Base-by-base conservation (phyloP, 2,888 invertebrate genomes). In the Caenorhabditis sp. region DNA sequence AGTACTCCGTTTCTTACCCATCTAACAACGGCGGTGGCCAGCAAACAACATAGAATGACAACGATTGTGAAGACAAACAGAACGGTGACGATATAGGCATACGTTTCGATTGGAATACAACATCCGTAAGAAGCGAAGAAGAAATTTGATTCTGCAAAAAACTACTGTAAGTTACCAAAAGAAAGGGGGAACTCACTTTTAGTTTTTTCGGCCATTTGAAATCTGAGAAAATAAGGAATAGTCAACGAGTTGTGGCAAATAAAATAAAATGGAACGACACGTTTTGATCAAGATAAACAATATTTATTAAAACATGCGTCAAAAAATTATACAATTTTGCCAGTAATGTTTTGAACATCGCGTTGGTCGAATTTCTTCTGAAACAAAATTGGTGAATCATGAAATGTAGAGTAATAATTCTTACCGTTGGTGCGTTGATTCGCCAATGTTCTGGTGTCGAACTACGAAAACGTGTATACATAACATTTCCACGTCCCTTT, bases 111-210 rank as follows among this genome's bases (percentile, higher is more conserved):
- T 12, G 65, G 67, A 59, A 72, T 59, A 54, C 72, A 72, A 25
- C 72, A 72, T 26, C 72, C 72, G 52, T 68, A 72, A n/a, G 58
- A n/a, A 61, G 68, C 68, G 61, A 72, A 72, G 59, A 72, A 65
- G 68, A 72, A 72, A 43, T 17, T 43, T 43, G 43, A 43, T 43
- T 43, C 43, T 43, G 43, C 7, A 43, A 43, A 43, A 43, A 43
- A 10, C 7, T 36, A 36, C 36, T 43, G 43, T 43, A 43, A 14
- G 3, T 43, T 10, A 10, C 31, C 4, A 10, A 31, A 10, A 43
- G 17, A 43, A 43, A 43, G 17, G 17, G n/a, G n/a, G n/a, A n/a
- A n/a, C 43, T 43, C 43, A 43, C 43, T 43, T 43, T 43, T 43
- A 14, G 43, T 43, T 43, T 12, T 10, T 43, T 43, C 43, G 43